Conservation (phyloP, 2,888 invertebrate species). For the Hypomecis atomaria region DNA sequence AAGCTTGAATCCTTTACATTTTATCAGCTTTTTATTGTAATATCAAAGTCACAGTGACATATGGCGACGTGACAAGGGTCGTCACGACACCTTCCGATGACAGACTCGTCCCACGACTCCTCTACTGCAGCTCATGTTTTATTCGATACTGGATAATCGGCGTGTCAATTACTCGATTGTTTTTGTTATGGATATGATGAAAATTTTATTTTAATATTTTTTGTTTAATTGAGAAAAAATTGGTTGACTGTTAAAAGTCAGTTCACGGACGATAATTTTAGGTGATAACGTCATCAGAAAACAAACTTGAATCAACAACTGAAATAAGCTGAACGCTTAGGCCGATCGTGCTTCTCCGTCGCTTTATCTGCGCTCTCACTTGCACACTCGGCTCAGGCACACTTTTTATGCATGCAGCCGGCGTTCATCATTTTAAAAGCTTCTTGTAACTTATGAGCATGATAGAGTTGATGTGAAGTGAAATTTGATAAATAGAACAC, state of each 20-base stretch:
- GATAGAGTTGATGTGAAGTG: no score
- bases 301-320: no score
- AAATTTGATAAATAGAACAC: no score
- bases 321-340: no score
- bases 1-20: neutral
- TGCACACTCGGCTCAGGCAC: no score
- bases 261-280: no score
- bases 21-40: neutral
- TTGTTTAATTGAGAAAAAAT: neutral
- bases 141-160: slow-evolving; percentile 46
- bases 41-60: slow-evolving; percentile 35
- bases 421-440: no score
- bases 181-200: slow-evolving; percentile 2
- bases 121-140: slow-evolving; percentile 44
- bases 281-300: no score
- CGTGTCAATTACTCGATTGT: slow-evolving; percentile 41
- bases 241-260: neutral
- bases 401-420: no score
- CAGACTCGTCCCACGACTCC: slow-evolving; percentile 40
- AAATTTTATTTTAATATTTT: neutral
- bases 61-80: slow-evolving; percentile 49
- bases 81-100: slow-evolving; percentile 31
- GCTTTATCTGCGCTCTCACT: no score
- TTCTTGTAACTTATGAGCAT: no score
- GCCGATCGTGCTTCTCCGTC: no score